phyloP scores from a whole-genome alignment of 2,888 invertebrate species.

The Charanyca ferruginea region DNA sequence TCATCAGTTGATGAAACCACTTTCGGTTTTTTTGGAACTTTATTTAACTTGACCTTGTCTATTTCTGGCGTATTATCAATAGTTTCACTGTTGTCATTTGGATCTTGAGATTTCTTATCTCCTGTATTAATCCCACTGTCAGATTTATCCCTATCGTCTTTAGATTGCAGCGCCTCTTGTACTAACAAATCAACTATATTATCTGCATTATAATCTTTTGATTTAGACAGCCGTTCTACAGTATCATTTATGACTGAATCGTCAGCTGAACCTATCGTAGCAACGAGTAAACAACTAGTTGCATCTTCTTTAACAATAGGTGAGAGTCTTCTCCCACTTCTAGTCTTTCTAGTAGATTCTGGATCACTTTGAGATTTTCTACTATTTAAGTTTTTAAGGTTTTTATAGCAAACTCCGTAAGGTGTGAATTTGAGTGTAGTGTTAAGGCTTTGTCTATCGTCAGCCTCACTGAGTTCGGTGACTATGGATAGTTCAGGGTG shows the following conservation, averaged over 20 bases:
- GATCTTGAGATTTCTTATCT: constrained; percentile 63
- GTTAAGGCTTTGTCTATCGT: constrained; percentile 65
- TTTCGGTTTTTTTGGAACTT: constrained; percentile 45
- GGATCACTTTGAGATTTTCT: constrained; percentile 69
- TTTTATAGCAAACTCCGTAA: constrained; percentile 68
- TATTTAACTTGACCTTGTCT: constrained; percentile 40
- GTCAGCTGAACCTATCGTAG: constrained; percentile 75
- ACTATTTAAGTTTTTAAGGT: constrained; percentile 30
- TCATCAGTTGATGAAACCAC: constrained; percentile 73
- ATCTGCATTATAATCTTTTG: constrained; percentile 68
- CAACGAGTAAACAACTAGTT: constrained; percentile 73
- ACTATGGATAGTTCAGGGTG: constrained; percentile 78
- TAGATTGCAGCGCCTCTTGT: constrained; percentile 75
- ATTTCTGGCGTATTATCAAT: constrained; percentile 70
- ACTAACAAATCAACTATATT: constrained; percentile 78
- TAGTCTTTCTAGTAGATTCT: constrained; percentile 57
- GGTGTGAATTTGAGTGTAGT: constrained; percentile 66
- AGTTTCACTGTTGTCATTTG: constrained; percentile 63
- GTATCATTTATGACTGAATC: constrained; percentile 78
- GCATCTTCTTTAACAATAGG: constrained; percentile 68
- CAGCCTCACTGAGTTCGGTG: constrained; percentile 77
- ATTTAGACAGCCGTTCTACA: constrained; percentile 73
- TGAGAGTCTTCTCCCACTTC: constrained; percentile 53
- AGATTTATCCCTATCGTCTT: constrained; percentile 52
- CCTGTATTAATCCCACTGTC: constrained; percentile 71